Evolutionary conservation across 2,888 invertebrate genomes (phyloP).

Genomic region (Nephrotoma guestfalica): DNA sequence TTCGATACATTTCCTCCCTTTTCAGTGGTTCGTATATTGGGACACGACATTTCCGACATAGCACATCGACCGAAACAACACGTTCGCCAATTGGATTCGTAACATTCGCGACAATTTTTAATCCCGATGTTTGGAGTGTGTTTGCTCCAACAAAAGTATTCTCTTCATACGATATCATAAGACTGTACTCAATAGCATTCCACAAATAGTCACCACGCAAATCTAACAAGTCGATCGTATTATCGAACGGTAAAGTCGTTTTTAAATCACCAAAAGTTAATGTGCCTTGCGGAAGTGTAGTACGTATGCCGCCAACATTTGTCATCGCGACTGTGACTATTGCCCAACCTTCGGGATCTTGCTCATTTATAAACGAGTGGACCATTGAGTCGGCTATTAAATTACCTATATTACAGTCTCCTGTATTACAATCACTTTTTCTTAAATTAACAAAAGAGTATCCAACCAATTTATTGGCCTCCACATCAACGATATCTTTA

Average conservation of each 20-base stretch:
- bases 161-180: conserved; percentile 27
- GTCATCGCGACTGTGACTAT: conserved; percentile 49
- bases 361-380: conserved; percentile 32
- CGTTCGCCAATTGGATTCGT: conserved; percentile 41
- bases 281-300: conserved; percentile 47
- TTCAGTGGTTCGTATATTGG: conserved; percentile 49
- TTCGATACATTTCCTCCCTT: conserved; percentile 39
- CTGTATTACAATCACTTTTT: conserved; percentile 50
- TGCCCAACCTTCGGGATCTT: conserved; percentile 42
- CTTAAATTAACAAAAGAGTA: conserved; percentile 37
- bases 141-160: conserved; percentile 33
- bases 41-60: conserved; percentile 47
- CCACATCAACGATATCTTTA: conserved; percentile 39
- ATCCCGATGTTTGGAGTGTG: conserved; percentile 47
- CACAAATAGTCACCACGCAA: conserved; percentile 49
- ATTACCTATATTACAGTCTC: conserved; percentile 61
- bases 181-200: conserved; percentile 45
- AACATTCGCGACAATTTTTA: conserved; percentile 28
- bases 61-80: conserved; percentile 38
- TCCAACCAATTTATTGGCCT: conserved; percentile 43
- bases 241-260: conserved; percentile 61
- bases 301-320: conserved; percentile 57
- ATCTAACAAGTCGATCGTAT: conserved; percentile 54
- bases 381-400: conserved; percentile 58
- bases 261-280: conserved; percentile 44